Conservation (phyloP, 2,797 vertebrate species). For the Enteromius trimaculatus region DNA sequence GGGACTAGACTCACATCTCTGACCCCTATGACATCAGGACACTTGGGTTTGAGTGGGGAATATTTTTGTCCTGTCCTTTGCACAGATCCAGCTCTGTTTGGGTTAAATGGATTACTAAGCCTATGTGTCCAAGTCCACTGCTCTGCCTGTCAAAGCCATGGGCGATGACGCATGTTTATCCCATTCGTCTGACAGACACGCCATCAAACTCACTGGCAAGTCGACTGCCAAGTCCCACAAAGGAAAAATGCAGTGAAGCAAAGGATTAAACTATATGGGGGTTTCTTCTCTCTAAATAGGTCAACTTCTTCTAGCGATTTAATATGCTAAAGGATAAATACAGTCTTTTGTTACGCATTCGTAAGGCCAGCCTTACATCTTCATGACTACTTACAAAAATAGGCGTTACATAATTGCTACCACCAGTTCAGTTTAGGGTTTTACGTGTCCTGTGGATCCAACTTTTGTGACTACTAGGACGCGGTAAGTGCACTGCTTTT, state of each 20-base stretch:
- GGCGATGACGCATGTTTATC: conserved; percentile 48
- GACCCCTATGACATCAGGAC: conserved; percentile 43
- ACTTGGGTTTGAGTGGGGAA: conserved; percentile 25
- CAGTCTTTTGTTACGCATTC: conserved; percentile 26
- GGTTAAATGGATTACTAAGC: conserved; percentile 59
- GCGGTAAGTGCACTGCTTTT: conserved; percentile 3
- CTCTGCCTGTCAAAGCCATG: conserved; percentile 40
- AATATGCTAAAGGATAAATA: conserved; percentile 10
- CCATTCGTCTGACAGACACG: conserved; percentile 1
- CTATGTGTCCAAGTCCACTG: conserved; percentile 47
- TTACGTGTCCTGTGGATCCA: conserved; percentile 2
- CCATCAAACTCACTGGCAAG: conserved; percentile 43
- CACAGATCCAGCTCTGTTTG: conserved; percentile 50
- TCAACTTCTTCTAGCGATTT: neutral
- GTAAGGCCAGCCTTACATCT: conserved; percentile 15
- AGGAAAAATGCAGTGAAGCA: conserved; percentile 17
- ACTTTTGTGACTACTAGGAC: conserved; percentile 3
- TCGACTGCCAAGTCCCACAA: conserved; percentile 10
- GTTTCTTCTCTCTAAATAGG: conserved; percentile 18
- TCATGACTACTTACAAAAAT: conserved; percentile 43
- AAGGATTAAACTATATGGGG: neutral
- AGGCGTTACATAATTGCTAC: conserved; percentile 43
- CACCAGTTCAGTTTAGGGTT: conserved; percentile 5
- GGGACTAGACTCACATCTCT: conserved; percentile 40
- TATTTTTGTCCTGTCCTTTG: conserved; percentile 57